These are phyloP conservation scores for Neostethus bicornis DNA, from an alignment of 2,797 vertebrate genomes.

Conservation along the genomic window DNA sequence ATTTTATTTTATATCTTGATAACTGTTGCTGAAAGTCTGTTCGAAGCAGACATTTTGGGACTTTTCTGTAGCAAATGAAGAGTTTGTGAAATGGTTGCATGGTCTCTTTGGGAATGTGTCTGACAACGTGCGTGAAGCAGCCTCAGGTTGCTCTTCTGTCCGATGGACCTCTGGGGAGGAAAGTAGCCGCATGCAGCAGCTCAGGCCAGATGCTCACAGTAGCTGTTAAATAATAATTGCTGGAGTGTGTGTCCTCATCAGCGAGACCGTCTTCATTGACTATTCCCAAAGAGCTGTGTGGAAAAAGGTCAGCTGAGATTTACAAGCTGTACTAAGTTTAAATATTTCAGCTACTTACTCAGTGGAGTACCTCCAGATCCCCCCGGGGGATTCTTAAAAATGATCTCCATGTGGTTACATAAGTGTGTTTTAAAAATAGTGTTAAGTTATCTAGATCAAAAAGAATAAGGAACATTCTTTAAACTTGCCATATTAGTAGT, in stretches of 20 bases:
- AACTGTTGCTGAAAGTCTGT: background rate
- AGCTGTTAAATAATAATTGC: constrained; percentile 66
- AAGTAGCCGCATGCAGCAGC: constrained; percentile 29
- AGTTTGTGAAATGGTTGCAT: constrained; percentile 18
- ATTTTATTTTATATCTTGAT: too few relatives aligned
- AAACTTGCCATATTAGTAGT: too few relatives aligned
- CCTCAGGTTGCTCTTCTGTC: constrained; percentile 69
- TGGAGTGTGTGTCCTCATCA: constrained; percentile 48
- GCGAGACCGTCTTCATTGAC: constrained; percentile 32
- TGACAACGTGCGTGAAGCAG: constrained; percentile 23
- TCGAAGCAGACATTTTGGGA: background rate
- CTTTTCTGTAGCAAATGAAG: constrained; percentile 6
- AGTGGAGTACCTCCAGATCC: too few relatives aligned
- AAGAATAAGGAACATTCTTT: too few relatives aligned
- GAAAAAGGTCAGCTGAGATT: constrained; percentile 29
- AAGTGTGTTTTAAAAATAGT: too few relatives aligned
- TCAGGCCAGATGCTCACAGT: constrained; percentile 65
- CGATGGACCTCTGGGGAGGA: constrained; percentile 49
- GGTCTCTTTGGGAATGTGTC: constrained; percentile 33
- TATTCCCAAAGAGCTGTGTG: constrained; percentile 26
- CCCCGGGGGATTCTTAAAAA: too few relatives aligned
- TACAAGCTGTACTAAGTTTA: constrained; percentile 34
- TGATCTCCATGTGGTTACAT: too few relatives aligned
- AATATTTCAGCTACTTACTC: constrained; percentile 1
- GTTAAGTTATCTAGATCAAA: too few relatives aligned